Evolutionary conservation across 2,113 vertebrate genomes (phyloP).

Genomic region (Pachycephala philippinensis): DNA sequence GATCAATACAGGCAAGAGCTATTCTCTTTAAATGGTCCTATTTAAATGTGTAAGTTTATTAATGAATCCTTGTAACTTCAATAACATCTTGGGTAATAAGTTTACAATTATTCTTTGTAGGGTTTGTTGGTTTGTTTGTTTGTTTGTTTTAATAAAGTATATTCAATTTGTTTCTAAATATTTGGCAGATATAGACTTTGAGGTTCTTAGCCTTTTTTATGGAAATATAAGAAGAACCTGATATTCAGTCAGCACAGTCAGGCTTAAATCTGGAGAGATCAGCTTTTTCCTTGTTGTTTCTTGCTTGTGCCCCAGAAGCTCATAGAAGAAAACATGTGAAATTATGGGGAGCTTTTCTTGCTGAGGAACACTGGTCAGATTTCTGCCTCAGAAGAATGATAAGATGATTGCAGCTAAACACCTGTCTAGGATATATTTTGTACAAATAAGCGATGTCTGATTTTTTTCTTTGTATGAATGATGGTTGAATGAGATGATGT

Average conservation of each 20-base stretch:
- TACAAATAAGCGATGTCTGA: background rate
- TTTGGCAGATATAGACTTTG: background rate
- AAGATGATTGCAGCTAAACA: background rate
- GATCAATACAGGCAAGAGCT: background rate
- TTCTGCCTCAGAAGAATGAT: background rate
- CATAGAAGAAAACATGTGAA: background rate
- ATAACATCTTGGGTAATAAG: background rate
- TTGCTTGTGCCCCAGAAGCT: background rate
- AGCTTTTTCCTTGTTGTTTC: background rate
- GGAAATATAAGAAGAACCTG: background rate
- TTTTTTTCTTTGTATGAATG: background rate
- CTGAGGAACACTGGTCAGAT: background rate
- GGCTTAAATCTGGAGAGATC: background rate
- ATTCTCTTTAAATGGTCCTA: background rate
- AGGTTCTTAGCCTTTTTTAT: background rate
- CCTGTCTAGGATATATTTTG: background rate
- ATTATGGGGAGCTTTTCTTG: background rate
- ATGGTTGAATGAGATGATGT: background rate
- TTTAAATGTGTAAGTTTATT: background rate
- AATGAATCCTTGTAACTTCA: background rate
- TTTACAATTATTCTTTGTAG: background rate
- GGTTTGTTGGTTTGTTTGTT: no score
- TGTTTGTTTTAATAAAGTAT: background rate
- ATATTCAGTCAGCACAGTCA: background rate
- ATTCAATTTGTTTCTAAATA: background rate